These are phyloP conservation scores for Eurystomus glaucurus DNA, from an alignment of 2,797 vertebrate genomes.

Conservation along the genomic window DNA sequence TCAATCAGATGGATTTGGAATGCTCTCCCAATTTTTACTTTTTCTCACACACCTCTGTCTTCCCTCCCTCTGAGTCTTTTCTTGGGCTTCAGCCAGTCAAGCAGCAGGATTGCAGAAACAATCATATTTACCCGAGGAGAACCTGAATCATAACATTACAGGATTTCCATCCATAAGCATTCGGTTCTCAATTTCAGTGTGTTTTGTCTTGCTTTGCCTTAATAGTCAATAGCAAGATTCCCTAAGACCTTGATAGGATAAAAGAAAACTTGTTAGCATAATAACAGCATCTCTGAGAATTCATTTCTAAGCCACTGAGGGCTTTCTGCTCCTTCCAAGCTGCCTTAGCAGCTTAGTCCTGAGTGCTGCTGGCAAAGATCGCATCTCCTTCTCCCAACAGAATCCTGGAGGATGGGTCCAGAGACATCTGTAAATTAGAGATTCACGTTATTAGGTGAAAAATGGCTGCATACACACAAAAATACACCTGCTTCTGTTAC, in stretches of 20 bases:
- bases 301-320: conserved; percentile 11
- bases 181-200: conserved; percentile 49
- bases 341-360: conserved; percentile 16
- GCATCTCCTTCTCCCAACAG: conserved; percentile 13
- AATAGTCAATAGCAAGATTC: conserved; percentile 54
- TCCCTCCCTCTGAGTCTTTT: neutral
- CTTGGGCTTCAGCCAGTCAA: conserved; percentile 7
- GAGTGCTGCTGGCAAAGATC: conserved; percentile 33
- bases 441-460: conserved; percentile 37
- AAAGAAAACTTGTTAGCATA: conserved; percentile 67
- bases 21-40: neutral
- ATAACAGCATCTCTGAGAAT: conserved; percentile 42
- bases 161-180: conserved; percentile 55
- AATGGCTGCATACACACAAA: conserved; percentile 18
- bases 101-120: neutral
- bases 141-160: conserved; percentile 51
- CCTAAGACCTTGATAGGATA: conserved; percentile 45
- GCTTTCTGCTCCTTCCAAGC: conserved; percentile 44
- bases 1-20: neutral
- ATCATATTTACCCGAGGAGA: conserved; percentile 54
- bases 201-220: conserved; percentile 55
- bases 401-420: conserved; percentile 16
- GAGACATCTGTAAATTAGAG: conserved; percentile 41
- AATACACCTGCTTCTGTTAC: neutral
- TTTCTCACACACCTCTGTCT: neutral